Percentiles rank a stretch among this genome's conserved stretches.
These are phyloP conservation scores for Euplagia quadripunctaria DNA, from an alignment of 2,888 invertebrate genomes.

Conservation along the genomic window DNA sequence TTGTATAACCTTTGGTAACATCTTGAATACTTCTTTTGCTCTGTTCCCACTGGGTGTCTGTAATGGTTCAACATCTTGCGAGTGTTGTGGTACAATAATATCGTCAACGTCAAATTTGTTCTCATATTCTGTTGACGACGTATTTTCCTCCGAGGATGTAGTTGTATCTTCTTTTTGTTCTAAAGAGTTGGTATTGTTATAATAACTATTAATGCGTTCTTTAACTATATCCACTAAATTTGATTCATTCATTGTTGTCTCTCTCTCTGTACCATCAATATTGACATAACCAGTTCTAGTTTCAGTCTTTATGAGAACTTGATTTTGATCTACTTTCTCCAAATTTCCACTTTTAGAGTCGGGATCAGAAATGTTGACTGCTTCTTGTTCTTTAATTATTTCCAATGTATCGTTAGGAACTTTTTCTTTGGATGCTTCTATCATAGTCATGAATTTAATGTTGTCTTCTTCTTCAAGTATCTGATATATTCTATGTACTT, in stretches of 20 bases:
- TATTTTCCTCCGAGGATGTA: slow-evolving; percentile 39
- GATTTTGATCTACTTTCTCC: slow-evolving; percentile 59
- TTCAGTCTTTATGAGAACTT: slow-evolving; percentile 80
- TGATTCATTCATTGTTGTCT: slow-evolving; percentile 72
- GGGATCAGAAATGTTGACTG: slow-evolving; percentile 19
- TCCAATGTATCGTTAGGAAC: slow-evolving; percentile 38
- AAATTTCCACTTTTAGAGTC: slow-evolving; percentile 32
- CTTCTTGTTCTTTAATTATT: slow-evolving; percentile 3
- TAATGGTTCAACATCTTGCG: slow-evolving; percentile 58
- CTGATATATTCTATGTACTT: slow-evolving; percentile 82
- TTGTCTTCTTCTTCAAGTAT: slow-evolving; percentile 84
- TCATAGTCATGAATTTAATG: slow-evolving; percentile 78
- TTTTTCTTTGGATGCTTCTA: slow-evolving; percentile 68
- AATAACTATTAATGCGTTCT: slow-evolving; percentile 70
- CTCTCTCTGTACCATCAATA: slow-evolving; percentile 81
- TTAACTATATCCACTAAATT: slow-evolving; percentile 71
- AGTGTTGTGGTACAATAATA: slow-evolving; percentile 69
- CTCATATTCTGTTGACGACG: slow-evolving; percentile 34
- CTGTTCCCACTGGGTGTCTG: slow-evolving; percentile 72
- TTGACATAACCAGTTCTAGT: slow-evolving; percentile 81
- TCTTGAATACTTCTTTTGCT: slow-evolving; percentile 73
- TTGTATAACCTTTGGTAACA: slow-evolving; percentile 87
- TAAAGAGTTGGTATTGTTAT: slow-evolving; percentile 58
- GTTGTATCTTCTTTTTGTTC: slow-evolving; percentile 29
- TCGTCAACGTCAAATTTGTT: slow-evolving; percentile 75